Evolutionary conservation across 2,888 invertebrate species (phyloP), one percentile per base, ranked within the genome.

Genomic region (Eupithecia pulchellata): DNA sequence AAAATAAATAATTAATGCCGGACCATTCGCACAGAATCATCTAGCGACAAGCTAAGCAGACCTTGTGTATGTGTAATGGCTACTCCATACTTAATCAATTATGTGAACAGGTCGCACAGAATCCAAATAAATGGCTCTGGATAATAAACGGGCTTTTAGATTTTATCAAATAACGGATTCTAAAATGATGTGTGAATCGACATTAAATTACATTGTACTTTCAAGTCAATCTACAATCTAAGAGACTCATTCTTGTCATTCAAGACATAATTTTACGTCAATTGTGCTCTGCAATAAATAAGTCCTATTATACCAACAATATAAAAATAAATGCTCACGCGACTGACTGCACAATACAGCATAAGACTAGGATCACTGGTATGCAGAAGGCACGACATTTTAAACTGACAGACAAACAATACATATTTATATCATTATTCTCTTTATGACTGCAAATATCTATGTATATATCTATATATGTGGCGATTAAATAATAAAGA

Each of bases 271-370:
- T 75, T 77, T 79, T 68, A 72, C 79, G 77, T 76, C 79, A 78
- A 78, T 81, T 82, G 86, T 89, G 89, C 84, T 86, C 82, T 82
- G 79, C 82, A 86, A 86, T 86, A 86, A 81, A 77, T 84, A 82
- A 82, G 77, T 82, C 81, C 80, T 87, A 89, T 89, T 81, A 82
- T 81, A 86, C 81, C 86, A 91, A 92, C 89, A 89, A 89, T 91
- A 91, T 89, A 91, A 93, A 93, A 93, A 93, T 94, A 94, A 94
- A 94, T 94, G 93, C 93, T 92, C 82, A 83, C 87, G 85, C 87
- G 92, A 92, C 92, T 91, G 91, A 86, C 91, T 89, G 85, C 77
- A 74, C 42, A 69, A 79, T 77, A 83, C 89, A 88, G 90, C 85
- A 88, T 85, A 84, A 88, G 93, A 94, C 93, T 94, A 93, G 93